These are phyloP conservation scores for Phenacoccus solenopsis DNA, from an alignment of 1,140 invertebrate genomes.

Conservation along the genomic window DNA sequence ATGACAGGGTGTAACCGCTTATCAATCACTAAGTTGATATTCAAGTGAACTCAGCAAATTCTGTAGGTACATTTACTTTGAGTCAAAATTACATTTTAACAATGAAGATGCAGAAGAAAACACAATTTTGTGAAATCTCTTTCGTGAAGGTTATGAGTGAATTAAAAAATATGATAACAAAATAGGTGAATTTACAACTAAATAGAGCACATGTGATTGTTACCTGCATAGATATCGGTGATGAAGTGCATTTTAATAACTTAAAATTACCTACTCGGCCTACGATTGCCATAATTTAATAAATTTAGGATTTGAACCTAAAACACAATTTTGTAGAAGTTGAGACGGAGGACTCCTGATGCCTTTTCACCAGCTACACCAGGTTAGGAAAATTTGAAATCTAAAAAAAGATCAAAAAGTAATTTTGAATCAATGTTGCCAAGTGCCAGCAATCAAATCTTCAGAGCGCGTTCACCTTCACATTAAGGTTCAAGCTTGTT, in stretches of 20 bases:
- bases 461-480: too few species aligned
- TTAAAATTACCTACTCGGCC: slow-evolving; percentile 1
- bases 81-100: too few species aligned
- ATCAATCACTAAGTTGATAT: too few species aligned
- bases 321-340: neutral
- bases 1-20: too few species aligned
- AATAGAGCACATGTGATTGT: neutral
- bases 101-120: neutral
- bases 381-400: too few species aligned
- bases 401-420: too few species aligned
- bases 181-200: neutral
- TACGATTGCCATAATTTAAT: neutral
- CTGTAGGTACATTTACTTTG: too few species aligned
- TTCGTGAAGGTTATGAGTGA: neutral
- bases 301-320: neutral
- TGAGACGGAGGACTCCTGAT: neutral
- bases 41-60: too few species aligned
- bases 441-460: too few species aligned
- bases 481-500: too few species aligned
- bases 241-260: neutral
- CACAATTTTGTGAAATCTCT: neutral
- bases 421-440: too few species aligned
- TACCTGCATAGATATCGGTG: neutral
- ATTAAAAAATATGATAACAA: neutral
- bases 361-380: neutral